Conservation (phyloP, 1,140 invertebrate species). For the Ylistrum balloti region DNA sequence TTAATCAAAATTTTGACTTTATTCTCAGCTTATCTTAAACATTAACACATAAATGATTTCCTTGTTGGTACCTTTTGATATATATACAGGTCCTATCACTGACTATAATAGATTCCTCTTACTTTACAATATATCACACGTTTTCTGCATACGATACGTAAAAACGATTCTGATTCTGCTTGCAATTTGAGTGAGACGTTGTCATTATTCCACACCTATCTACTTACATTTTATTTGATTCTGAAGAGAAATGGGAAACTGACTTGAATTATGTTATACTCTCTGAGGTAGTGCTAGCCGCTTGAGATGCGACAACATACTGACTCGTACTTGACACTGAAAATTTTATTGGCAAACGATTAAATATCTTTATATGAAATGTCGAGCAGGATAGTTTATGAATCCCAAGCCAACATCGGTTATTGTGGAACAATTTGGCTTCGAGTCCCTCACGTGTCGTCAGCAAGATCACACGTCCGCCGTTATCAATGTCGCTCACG, state of each 20-base stretch:
- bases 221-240: neutral
- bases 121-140: too few relatives aligned
- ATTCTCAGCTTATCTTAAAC: too few relatives aligned
- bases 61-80: too few relatives aligned
- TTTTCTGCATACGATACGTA: neutral
- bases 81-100: too few relatives aligned
- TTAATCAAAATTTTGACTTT: too few relatives aligned
- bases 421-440: constrained; percentile 17
- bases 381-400: constrained; percentile 11
- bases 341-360: constrained; percentile 20
- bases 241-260: neutral
- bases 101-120: too few relatives aligned
- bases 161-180: neutral
- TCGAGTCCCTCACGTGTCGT: neutral
- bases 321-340: constrained; percentile 7
- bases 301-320: neutral
- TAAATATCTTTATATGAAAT: constrained; percentile 36
- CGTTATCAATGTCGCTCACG: constrained; percentile 12
- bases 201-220: neutral
- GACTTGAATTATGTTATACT: neutral
- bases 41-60: too few relatives aligned
- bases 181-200: neutral
- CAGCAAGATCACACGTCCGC: neutral
- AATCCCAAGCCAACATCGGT: neutral
- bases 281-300: neutral